Conservation (phyloP, 2,113 vertebrate genomes). For the Coregonus clupeaformis region DNA sequence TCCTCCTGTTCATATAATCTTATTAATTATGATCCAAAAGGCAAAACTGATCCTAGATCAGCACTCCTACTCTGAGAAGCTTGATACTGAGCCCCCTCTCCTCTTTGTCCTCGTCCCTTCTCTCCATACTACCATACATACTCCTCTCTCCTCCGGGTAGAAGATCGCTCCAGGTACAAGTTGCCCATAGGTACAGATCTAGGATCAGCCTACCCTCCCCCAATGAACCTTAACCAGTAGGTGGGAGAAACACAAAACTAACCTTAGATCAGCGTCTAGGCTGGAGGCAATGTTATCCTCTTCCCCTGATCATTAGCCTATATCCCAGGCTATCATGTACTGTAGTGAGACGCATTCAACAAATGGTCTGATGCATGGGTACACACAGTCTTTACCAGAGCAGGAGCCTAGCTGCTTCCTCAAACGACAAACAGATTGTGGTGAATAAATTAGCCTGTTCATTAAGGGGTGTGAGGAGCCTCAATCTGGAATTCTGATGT, state of each 20-base stretch:
- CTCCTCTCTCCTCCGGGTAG: not conserved
- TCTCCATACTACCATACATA: no score
- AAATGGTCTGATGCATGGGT: conserved; percentile 25
- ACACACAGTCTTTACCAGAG: no score
- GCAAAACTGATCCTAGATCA: no score
- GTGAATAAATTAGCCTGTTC: conserved; percentile 67
- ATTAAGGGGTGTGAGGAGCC: no score
- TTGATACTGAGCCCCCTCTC: no score
- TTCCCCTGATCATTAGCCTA: not conserved
- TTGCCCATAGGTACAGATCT: no score
- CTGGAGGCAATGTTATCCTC: not conserved
- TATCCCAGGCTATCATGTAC: not conserved
- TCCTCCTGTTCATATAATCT: no score
- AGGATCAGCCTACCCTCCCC: not conserved
- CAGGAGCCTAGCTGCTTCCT: no score
- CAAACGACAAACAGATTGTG: conserved; percentile 54
- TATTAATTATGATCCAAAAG: no score
- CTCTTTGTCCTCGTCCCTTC: not conserved
- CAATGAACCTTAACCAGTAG: no score
- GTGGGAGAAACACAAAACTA: not conserved
- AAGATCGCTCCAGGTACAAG: not conserved
- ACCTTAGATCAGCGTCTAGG: not conserved
- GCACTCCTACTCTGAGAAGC: no score
- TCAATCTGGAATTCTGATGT: conserved; percentile 60
- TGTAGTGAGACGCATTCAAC: conserved; percentile 16